Evolutionary conservation across 2,888 invertebrate genomes (phyloP), one percentile per base, ranked within the genome.

Genomic region (Lymantria monacha): DNA sequence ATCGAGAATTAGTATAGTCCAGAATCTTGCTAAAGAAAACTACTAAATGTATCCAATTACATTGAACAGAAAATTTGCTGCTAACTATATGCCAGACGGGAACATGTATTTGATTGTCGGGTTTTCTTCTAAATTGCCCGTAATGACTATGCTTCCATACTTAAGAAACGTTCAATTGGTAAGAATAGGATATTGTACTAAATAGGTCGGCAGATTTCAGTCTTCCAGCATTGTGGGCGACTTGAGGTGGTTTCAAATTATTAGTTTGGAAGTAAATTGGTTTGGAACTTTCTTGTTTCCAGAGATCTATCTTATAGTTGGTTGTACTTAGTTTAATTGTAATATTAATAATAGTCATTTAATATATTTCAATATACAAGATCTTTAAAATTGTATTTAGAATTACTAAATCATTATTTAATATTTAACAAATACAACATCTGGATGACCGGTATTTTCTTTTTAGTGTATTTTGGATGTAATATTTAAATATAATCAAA

Each of bases 121-220:
- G 41, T 12, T 42, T 42, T 37, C 43, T 37, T 47, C 46, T 42
- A 60, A 62, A 66, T 65, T 48, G 42, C 57, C 55, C 50, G 49
- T 60, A 64, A 66, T 61, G 57, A 60, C 33, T 45, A 49, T 46
- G 43, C 49, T 51, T 36, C 41, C 42, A 46, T 49, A 53, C 14
- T 62, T 58, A 51, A 51, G 49, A 46, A 53, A 54, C 57, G 52
- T 50, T 55, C 62, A 66, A 69, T 66, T 69, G 66, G 57, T 66
- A 65, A 66, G 47, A 48, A 57, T 13, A 42, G 68, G 57, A 43
- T 64, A 51, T 53, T 55, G 37, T 44, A 48, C 36, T 53, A 55
- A 53, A 54, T 53, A 54, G 49, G 30, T 53, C 52, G 40, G 49
- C 53, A 64, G 55, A 59, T 67, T 64, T 54, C 48, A 33, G 55